Conservation (phyloP, 2,888 invertebrate genomes). For the Noctuana brunneofusca region DNA sequence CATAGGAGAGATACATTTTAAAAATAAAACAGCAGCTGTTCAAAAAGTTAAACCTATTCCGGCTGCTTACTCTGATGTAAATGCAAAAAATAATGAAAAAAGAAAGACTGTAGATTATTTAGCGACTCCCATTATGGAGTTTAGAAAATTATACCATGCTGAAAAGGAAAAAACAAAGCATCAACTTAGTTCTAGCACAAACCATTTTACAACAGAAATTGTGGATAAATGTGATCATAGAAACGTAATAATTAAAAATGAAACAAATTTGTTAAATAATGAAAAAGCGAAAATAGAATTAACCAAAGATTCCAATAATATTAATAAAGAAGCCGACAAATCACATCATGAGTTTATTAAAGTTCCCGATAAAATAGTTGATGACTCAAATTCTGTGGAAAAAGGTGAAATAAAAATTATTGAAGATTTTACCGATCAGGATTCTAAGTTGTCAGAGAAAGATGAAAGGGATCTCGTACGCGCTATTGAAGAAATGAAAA, state of each 20-base stretch:
- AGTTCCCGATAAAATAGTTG: neutral
- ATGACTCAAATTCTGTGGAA: neutral
- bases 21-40: slow-evolving; percentile 46
- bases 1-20: slow-evolving; percentile 47
- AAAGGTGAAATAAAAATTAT: neutral
- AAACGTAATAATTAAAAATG: neutral
- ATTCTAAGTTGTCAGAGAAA: neutral
- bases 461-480: neutral
- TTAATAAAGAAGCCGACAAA: neutral
- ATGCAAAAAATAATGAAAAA: slow-evolving; percentile 35
- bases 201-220: neutral
- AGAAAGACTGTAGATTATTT: slow-evolving; percentile 50
- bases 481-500: slow-evolving; percentile 4
- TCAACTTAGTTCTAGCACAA: neutral
- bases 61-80: slow-evolving; percentile 37
- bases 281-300: neutral
- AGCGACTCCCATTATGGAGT: slow-evolving; percentile 65
- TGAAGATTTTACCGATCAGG: neutral
- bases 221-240: slow-evolving; percentile 1
- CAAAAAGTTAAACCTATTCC: slow-evolving; percentile 51
- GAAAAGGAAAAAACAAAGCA: slow-evolving; percentile 29
- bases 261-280: slow-evolving; percentile 4
- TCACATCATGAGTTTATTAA: neutral
- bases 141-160: slow-evolving; percentile 63
- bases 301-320: neutral